phyloP scores from a whole-genome alignment of 2,888 invertebrate genomes.

The Siphlonurus alternatus region DNA sequence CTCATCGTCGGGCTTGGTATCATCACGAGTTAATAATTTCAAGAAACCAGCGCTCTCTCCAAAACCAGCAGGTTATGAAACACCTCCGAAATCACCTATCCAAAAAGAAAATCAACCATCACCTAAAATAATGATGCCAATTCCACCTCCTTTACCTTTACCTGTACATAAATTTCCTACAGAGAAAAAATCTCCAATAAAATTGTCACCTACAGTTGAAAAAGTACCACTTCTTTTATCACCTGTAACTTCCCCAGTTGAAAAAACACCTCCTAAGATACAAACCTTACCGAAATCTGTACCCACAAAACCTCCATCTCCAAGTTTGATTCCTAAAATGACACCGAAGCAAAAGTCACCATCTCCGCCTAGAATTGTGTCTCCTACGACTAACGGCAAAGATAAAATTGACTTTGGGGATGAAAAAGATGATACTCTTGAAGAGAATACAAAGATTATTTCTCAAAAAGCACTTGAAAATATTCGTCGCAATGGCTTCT shows the following conservation, averaged over 20 bases:
- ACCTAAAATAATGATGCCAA: not conserved
- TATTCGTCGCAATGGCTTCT: conserved; percentile 48
- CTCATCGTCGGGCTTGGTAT: not conserved
- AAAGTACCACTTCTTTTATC: not conserved
- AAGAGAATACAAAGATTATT: conserved; percentile 18
- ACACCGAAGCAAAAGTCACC: conserved; percentile 20
- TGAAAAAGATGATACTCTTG: conserved; percentile 9
- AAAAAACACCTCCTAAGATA: not conserved
- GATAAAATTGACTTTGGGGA: conserved; percentile 12
- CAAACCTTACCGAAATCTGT: too few species aligned
- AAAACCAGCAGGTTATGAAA: conserved; percentile 23
- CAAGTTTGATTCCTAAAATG: not conserved
- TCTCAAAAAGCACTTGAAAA: conserved; percentile 45
- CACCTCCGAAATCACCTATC: conserved; percentile 10
- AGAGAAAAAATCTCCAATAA: not conserved
- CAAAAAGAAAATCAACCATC: not conserved
- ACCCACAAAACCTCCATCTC: not conserved
- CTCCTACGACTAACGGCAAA: conserved; percentile 10
- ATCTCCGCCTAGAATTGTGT: conserved; percentile 18
- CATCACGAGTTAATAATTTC: conserved; percentile 4
- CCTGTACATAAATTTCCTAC: not conserved
- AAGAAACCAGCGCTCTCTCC: conserved; percentile 31
- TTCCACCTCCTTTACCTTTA: not conserved
- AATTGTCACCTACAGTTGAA: not conserved
- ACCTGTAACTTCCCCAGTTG: not conserved